Conservation (phyloP, 2,888 invertebrate species). For the Siphonodentalium dalli region DNA sequence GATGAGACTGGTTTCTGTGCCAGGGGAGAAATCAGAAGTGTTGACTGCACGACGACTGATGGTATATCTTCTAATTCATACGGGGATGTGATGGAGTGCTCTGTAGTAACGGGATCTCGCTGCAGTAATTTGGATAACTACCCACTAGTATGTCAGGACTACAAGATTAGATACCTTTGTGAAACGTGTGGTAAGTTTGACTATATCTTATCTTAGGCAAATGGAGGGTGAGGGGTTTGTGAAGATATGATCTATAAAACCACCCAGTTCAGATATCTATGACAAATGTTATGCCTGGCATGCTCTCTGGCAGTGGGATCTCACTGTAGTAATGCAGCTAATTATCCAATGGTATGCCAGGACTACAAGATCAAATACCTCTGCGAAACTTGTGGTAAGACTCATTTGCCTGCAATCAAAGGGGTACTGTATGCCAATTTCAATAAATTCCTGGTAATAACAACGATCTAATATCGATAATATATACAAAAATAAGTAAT, state of each 20-base stretch:
- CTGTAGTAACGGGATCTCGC: slow-evolving; percentile 74
- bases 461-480: too few relatives aligned
- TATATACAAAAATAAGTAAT: too few relatives aligned
- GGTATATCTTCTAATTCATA: slow-evolving; percentile 38
- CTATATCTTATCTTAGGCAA: too few relatives aligned
- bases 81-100: slow-evolving; percentile 45
- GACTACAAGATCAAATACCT: slow-evolving; percentile 58
- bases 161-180: slow-evolving; percentile 57
- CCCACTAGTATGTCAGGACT: slow-evolving; percentile 47
- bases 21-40: slow-evolving; percentile 46
- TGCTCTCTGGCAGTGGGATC: slow-evolving; percentile 79
- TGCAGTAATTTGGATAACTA: slow-evolving; percentile 67
- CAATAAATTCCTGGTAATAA: too few relatives aligned
- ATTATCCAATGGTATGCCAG: slow-evolving; percentile 39
- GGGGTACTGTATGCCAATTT: background rate
- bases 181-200: slow-evolving; percentile 18
- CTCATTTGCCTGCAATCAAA: background rate
- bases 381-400: slow-evolving; percentile 67
- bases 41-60: slow-evolving; percentile 49
- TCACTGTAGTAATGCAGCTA: slow-evolving; percentile 68
- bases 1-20: slow-evolving; percentile 41
- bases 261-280: too few relatives aligned
- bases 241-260: too few relatives aligned
- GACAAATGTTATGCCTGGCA: too few relatives aligned
- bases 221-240: too few relatives aligned